Evolutionary conservation across 2,888 invertebrate genomes (phyloP), one percentile per base, ranked within the genome.

Genomic region (Andrena dorsata): DNA sequence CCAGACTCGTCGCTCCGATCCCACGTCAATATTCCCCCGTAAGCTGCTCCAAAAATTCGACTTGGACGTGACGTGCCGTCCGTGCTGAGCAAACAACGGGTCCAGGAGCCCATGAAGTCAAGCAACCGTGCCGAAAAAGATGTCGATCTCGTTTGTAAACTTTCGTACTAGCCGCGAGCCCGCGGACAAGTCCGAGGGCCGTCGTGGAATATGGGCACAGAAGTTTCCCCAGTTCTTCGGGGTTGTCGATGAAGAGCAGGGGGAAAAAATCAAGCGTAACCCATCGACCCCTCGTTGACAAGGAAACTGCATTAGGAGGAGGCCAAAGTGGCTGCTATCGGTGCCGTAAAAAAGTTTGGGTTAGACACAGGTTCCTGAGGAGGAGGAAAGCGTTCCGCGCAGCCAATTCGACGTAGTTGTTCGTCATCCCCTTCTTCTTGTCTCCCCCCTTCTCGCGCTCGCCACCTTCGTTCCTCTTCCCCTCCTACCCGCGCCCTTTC

Each of bases 281-380:
- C 41, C 82, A 76, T 82, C 76, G 76, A 63, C 63, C 81, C 51
- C 56, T 68, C 70, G 80, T 78, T 85, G 89, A 91, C 91, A 90
- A 89, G 90, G 86, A 90, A 91, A 91, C 89, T 91, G 90, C 91
- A 91, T 91, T 91, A 91, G 89, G 83, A 80, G 80, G 83, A 76
- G 81, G 81, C 77, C 76, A 82, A 56, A 84, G 83, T 85, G 82
- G 64, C 60, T 60, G 79, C 72, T 77, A 68, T 80, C 77, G 71
- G 80, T 65, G 61, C 82, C 78, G 85, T 84, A 87, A 88, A 89
- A 56, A 87, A 89, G 82, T 89, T 85, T 79, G 41, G 80, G 82
- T 83, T 84, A 85, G 85, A 86, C 82, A 82, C 86, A 83, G 82
- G 74, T 79, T 76, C 60, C 16, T 26, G 35, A 23, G 32, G 23